Conservation (phyloP, 2,797 vertebrate species). For the Micromesistius poutassou region DNA sequence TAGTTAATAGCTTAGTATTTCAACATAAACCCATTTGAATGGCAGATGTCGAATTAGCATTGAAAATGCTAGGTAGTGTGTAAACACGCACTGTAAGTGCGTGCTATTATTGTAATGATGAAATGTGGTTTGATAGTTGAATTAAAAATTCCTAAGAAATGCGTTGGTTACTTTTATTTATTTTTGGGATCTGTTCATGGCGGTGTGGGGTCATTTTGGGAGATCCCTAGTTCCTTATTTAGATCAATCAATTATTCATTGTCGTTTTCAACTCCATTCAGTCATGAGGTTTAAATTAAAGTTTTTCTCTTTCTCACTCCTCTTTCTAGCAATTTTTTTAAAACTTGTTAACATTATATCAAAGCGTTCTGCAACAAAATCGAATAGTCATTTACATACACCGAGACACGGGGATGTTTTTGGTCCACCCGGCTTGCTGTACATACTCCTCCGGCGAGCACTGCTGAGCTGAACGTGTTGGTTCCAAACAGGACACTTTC, state of each 20-base stretch:
- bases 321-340: not conserved
- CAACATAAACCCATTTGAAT: not conserved
- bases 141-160: not conserved
- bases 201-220: too few relatives aligned
- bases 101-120: not conserved
- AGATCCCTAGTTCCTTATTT: not conserved
- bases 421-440: slow-evolving; percentile 51
- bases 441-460: slow-evolving; percentile 35
- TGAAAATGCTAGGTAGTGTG: not conserved
- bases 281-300: not conserved
- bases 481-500: slow-evolving; percentile 17
- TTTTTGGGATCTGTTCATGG: not conserved
- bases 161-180: not conserved
- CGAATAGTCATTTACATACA: not conserved
- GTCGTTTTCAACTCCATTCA: not conserved
- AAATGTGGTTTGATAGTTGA: not conserved
- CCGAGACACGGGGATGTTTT: slow-evolving; percentile 7
- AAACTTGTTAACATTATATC: too few relatives aligned
- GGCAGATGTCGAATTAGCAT: not conserved
- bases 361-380: not conserved
- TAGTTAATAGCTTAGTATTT: too few relatives aligned
- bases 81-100: not conserved
- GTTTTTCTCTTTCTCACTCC: not conserved
- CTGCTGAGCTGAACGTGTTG: slow-evolving; percentile 45
- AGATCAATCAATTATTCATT: not conserved